phyloP scores from a whole-genome alignment of 2,797 vertebrate genomes.

The Xenopus petersii region DNA sequence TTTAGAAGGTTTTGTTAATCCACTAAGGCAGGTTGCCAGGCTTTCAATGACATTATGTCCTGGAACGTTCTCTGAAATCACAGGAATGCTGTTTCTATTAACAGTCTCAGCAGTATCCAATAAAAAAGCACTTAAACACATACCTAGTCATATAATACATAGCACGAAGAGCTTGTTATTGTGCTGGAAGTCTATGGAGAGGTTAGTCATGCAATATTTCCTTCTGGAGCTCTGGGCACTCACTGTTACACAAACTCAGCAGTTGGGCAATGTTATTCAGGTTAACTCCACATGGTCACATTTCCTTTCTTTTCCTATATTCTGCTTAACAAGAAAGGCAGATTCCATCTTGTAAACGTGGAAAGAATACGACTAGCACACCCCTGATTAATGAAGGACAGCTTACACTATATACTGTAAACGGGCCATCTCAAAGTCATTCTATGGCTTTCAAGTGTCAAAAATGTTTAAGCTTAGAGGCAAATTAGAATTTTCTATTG shows the following conservation, averaged over 20 bases:
- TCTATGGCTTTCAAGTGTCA: no score
- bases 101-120: constrained; percentile 58
- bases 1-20: constrained; percentile 46
- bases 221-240: constrained; percentile 51
- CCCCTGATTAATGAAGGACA: no score
- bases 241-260: constrained; percentile 12
- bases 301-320: neutral
- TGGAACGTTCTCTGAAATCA: constrained; percentile 55
- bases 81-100: constrained; percentile 58
- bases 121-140: constrained; percentile 63
- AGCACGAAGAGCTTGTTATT: constrained; percentile 53
- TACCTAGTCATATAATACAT: constrained; percentile 56
- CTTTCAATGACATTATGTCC: constrained; percentile 57
- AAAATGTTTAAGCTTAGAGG: no score
- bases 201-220: constrained; percentile 51
- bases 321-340: no score
- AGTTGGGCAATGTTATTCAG: constrained; percentile 16
- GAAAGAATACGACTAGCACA: no score
- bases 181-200: constrained; percentile 51
- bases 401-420: no score
- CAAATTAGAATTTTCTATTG: no score
- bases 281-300: constrained; percentile 39
- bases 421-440: no score
- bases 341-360: no score
- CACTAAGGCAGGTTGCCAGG: constrained; percentile 39